Conservation (phyloP, 2,888 invertebrate genomes). For the Acleris holmiana region DNA sequence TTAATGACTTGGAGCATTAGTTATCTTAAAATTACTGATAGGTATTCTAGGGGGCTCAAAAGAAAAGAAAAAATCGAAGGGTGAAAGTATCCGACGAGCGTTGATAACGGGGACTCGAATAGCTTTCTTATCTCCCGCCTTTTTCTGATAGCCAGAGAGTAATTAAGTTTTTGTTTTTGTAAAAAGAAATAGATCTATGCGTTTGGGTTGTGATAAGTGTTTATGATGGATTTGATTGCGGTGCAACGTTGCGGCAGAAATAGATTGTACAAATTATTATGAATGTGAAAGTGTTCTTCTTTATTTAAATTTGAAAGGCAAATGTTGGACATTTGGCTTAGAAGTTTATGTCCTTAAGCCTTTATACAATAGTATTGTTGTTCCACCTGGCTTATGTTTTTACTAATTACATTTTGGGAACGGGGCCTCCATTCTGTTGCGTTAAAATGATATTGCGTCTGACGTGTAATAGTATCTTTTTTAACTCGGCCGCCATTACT, state of each 20-base stretch:
- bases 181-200: conserved; percentile 74
- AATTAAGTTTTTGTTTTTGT: conserved; percentile 74
- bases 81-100: conserved; percentile 66
- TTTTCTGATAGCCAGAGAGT: conserved; percentile 74
- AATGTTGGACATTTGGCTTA: too few relatives aligned
- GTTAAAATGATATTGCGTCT: too few relatives aligned
- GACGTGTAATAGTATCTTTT: too few relatives aligned
- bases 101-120: conserved; percentile 77
- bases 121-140: conserved; percentile 72
- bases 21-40: conserved; percentile 80
- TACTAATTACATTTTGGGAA: too few relatives aligned
- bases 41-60: conserved; percentile 62
- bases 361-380: too few relatives aligned
- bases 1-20: conserved; percentile 79
- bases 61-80: conserved; percentile 67
- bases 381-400: too few relatives aligned
- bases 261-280: conserved; percentile 9
- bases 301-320: neutral
- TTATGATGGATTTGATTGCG: conserved; percentile 72
- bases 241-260: conserved; percentile 42
- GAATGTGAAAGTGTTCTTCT: too few relatives aligned
- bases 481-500: too few relatives aligned
- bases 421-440: too few relatives aligned
- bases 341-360: too few relatives aligned
- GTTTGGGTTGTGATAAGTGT: conserved; percentile 64